phyloP scores from a whole-genome alignment of 2,113 vertebrate genomes.

The Cnemophilus loriae region DNA sequence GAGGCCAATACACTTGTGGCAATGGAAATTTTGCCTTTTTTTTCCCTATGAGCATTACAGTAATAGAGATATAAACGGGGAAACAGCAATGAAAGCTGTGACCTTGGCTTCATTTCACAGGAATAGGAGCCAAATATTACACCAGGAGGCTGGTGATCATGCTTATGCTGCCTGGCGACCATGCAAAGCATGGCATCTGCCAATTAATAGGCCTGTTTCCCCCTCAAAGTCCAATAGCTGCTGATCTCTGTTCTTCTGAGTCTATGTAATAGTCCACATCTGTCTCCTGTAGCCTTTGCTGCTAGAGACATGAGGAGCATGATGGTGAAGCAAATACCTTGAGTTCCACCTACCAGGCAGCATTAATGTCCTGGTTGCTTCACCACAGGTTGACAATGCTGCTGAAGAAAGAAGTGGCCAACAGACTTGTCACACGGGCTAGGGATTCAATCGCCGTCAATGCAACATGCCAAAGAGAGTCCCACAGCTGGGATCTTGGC shows the following conservation, averaged over 20 bases:
- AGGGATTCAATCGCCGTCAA: neutral
- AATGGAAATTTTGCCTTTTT: neutral
- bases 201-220: neutral
- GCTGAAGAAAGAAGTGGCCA: neutral
- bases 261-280: neutral
- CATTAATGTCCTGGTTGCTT: neutral
- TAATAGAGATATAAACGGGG: neutral
- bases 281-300: neutral
- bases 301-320: neutral
- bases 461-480: neutral
- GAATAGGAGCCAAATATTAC: neutral
- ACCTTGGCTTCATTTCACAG: neutral
- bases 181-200: neutral
- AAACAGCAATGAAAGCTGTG: neutral
- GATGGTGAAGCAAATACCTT: neutral
- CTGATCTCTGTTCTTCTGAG: neutral
- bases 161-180: neutral
- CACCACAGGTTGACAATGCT: accelerated
- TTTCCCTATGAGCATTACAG: neutral
- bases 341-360: neutral
- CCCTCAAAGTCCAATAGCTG: neutral
- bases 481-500: neutral
- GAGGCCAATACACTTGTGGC: neutral
- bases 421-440: neutral
- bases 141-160: neutral